Percentiles rank a stretch among this genome's conserved stretches.
Evolutionary conservation across 2,797 vertebrate species (phyloP).

Genomic region (Babyrousa celebensis): DNA sequence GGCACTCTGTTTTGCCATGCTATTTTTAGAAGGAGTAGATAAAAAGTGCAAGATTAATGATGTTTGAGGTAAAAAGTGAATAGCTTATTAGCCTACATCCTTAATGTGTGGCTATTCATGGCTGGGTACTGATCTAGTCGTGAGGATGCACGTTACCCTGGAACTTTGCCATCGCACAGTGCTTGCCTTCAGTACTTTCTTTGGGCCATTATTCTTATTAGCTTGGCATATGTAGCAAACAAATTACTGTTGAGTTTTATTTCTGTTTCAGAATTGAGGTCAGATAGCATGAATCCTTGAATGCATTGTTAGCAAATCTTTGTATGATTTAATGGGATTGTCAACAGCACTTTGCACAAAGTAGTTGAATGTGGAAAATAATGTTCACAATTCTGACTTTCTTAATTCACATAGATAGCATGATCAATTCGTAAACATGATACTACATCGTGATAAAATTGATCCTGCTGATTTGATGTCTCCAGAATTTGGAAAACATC

Average conservation of each 20-base stretch:
- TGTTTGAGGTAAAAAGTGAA: slow-evolving; percentile 35
- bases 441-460: background rate
- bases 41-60: slow-evolving; percentile 13
- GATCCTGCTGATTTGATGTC: background rate
- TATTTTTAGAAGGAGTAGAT: background rate
- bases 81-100: background rate
- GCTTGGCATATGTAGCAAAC: background rate
- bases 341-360: slow-evolving; percentile 56
- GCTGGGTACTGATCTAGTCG: background rate
- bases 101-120: background rate
- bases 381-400: slow-evolving; percentile 57
- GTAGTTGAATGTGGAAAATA: background rate
- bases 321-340: background rate
- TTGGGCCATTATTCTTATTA: slow-evolving; percentile 58
- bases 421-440: background rate
- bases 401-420: background rate
- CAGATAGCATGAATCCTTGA: slow-evolving; percentile 8
- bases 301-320: background rate
- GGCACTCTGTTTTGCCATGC: background rate
- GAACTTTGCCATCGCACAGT: background rate
- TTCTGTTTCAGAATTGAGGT: slow-evolving; percentile 53
- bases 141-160: background rate
- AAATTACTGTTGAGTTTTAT: slow-evolving; percentile 44
- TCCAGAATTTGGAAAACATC: background rate
- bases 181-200: background rate